These are phyloP conservation scores for Oreocharis arfaki DNA, from an alignment of 2,113 vertebrate genomes.

Conservation along the genomic window DNA sequence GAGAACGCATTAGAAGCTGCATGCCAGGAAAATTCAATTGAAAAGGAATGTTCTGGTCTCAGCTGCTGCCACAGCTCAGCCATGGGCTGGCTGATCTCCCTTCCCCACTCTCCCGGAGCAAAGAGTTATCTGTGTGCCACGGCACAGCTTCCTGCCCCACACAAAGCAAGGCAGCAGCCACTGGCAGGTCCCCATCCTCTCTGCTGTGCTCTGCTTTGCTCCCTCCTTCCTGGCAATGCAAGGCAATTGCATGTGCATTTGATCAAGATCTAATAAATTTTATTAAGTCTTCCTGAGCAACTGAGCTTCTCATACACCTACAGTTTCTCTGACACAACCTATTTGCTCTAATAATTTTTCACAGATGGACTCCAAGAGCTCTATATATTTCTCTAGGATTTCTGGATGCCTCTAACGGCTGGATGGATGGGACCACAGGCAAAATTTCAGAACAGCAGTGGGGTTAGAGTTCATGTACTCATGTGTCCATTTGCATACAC, in stretches of 20 bases:
- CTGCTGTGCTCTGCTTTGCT: background rate
- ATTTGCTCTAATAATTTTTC: background rate
- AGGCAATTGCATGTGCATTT: background rate
- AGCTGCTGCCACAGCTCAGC: background rate
- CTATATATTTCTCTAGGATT: background rate
- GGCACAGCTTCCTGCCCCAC: background rate
- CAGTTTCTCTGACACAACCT: background rate
- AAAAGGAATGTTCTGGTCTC: background rate
- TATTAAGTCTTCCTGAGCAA: background rate
- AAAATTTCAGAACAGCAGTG: background rate
- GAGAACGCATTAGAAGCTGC: background rate
- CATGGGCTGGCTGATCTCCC: background rate
- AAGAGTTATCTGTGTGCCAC: background rate
- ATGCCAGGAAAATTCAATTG: slow-evolving; percentile 23
- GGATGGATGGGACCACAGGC: background rate
- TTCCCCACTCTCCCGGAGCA: background rate
- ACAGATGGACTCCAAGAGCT: background rate
- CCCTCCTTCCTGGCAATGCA: background rate
- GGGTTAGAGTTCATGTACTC: background rate
- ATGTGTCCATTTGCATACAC: background rate
- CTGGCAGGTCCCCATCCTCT: background rate
- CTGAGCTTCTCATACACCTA: fast-evolving
- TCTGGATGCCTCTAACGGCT: background rate
- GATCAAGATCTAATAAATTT: background rate
- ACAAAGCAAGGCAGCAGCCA: background rate